Evolutionary conservation across 2,797 vertebrate genomes (phyloP).

Genomic region (Petrocephalus sullivani): DNA sequence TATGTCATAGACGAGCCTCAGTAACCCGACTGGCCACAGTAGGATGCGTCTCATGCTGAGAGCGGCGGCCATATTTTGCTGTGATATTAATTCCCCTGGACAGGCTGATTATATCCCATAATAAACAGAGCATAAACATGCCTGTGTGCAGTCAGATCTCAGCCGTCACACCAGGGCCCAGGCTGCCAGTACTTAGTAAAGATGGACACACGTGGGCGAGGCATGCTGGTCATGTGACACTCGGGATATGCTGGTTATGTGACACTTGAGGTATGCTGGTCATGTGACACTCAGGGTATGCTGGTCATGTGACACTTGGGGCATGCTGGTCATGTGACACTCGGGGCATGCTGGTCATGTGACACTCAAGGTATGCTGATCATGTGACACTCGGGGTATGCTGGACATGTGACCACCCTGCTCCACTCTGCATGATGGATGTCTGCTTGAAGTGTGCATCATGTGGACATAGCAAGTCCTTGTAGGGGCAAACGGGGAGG

Average conservation of each 20-base stretch:
- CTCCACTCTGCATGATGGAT: no score
- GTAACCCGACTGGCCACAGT: background rate
- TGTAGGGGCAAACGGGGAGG: background rate
- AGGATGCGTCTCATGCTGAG: background rate
- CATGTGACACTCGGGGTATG: no score
- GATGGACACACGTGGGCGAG: background rate
- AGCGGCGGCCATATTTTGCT: background rate
- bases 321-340: no score
- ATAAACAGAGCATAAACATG: background rate
- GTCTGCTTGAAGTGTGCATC: no score
- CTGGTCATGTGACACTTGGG: background rate
- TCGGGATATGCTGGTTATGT: background rate
- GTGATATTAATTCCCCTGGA: background rate
- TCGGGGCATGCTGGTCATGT: background rate
- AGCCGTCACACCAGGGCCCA: background rate
- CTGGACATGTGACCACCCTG: background rate
- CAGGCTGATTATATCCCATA: slow-evolving; percentile 7
- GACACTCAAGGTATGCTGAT: background rate
- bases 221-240: background rate
- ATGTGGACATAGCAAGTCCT: background rate
- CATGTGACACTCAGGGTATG: background rate
- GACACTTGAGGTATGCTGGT: background rate
- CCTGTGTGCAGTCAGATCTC: background rate
- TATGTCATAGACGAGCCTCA: background rate
- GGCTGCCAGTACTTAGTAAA: background rate